Base-by-base conservation (phyloP, 2,113 vertebrate genomes). In the Carettochelys insculpta region DNA sequence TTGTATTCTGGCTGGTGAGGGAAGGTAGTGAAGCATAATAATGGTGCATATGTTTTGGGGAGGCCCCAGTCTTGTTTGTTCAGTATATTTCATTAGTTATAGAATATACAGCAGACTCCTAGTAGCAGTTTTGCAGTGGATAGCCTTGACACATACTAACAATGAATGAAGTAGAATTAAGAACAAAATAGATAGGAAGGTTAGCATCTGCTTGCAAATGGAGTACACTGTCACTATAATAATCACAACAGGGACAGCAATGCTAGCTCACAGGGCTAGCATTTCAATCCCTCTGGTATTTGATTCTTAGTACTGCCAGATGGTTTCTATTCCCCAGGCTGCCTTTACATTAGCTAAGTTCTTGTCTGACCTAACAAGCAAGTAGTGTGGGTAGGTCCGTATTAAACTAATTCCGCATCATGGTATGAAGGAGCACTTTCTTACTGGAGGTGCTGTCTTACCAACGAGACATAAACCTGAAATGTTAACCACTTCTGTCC, bases 1-100 rank as follows among this genome's bases (percentile, higher is more conserved):
- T 52, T 25, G 80, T 77, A 43, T 1, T 2, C 43, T 95, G 77
- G 52, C 52, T 77, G 58, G 65, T 82, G 94, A 92, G 58, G 80
- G 82, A 92, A 75, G 85, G 68, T 56, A 93, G 53, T n/a, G 88
- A 80, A 92, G 58, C 47, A 45, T 91, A 90, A 50, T 82, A 41
- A 54, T 61, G 16, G 56, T 75, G 61, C 89, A 16, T 85, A 16
- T 87, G 50, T 80, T 86, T 77, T 56, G 22, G 27, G 71, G 19
- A 86, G n/a, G 48, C 53, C 87, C 77, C 29, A 89, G 24, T 29
- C 53, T 90, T 65, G 45, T 83, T 90, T 92, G 73, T 73, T 92
- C 47, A 65, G n/a, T 24, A 2, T 41, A n/a, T 83, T 86, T 82
- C 75, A 25, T 83, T 77, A 85, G 29, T 31, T 78, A n/a, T 38